These are phyloP conservation scores for Xiphophorus hellerii DNA, from an alignment of 2,113 vertebrate species.

Conservation along the genomic window DNA sequence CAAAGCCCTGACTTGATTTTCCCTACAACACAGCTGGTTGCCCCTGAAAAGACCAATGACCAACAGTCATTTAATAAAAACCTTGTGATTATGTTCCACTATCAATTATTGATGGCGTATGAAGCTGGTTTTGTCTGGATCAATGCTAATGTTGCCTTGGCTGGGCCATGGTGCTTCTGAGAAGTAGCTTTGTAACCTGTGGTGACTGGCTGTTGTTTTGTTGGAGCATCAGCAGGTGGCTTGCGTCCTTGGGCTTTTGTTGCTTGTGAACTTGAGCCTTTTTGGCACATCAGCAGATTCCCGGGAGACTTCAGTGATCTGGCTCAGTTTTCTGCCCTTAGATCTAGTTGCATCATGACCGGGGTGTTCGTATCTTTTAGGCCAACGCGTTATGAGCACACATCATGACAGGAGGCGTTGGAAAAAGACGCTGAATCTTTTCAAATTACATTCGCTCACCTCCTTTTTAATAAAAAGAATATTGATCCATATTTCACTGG, in stretches of 20 bases:
- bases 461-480: not conserved
- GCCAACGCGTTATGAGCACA: conserved; percentile 7
- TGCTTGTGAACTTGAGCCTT: conserved; percentile 77
- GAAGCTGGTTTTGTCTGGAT: conserved; percentile 65
- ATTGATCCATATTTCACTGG: not conserved
- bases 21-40: conserved; percentile 65
- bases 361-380: conserved; percentile 27
- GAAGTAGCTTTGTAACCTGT: conserved; percentile 64
- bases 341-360: conserved; percentile 64
- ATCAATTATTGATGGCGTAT: conserved; percentile 74
- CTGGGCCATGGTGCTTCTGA: conserved; percentile 50
- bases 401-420: not conserved
- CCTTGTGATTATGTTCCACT: conserved; percentile 62
- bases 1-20: conserved; percentile 42
- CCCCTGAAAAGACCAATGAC: conserved; percentile 51
- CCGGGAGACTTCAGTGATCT: conserved; percentile 68
- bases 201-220: conserved; percentile 69
- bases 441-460: not conserved
- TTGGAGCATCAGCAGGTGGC: conserved; percentile 79
- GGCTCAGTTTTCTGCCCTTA: conserved; percentile 66
- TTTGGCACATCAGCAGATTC: conserved; percentile 75
- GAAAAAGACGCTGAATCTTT: not conserved
- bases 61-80: conserved; percentile 61
- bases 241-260: conserved; percentile 74
- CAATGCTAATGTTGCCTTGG: conserved; percentile 64